Evolutionary conservation across 30 jellyfish, hydroid and myxozoan species (phyloP), one percentile per base, ranked within the genome.

Genomic region (Nemopilema nomurai): DNA sequence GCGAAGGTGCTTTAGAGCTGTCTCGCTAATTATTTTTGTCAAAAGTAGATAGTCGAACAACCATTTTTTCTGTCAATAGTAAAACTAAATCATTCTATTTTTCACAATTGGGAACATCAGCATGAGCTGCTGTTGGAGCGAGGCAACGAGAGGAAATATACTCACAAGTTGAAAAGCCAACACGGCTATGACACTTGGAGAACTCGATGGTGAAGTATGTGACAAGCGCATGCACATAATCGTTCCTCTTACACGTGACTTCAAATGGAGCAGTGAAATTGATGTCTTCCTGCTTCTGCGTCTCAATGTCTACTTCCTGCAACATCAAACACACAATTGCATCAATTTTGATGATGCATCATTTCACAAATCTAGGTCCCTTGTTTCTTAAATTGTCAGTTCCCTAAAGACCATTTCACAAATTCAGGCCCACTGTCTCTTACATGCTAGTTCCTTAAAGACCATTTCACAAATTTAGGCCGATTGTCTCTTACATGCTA

Each of bases 181-280:
- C 92, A 19, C 97, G 62, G 16, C 88, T 92, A 69, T 96, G 99
- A 69, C 99, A 96, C 51, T 87, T 80, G 18, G 99, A 71, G 68
- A 96, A 96, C 65, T 96, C 97, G 17, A 96, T 96, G 24, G 84
- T 84, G 69, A 96, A 96, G 88, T 71, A 96, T 28, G 96, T 74
- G 62, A 96, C 98, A 71, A 96, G 74, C 1, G 99, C 99, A 81
- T 96, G 99, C 17, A 92, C 97, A 74, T 91, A 96, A 72, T 96
- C 98, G 77, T 89, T 85, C 50, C 96, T 75, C 68, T 97, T 80
- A 66, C 97, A 80, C 30, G 88, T 82, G 21, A 96, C 67, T 29
- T 88, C 81, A 70, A 96, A 96, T 1, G 96, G 96, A 18, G 97
- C 88, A 19, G 92, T 57, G 81, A 96, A 96, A 51, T 78, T 82